These are phyloP conservation scores for Neoseiulus cucumeris DNA, from an alignment of 1,140 invertebrate species.

Conservation along the genomic window DNA sequence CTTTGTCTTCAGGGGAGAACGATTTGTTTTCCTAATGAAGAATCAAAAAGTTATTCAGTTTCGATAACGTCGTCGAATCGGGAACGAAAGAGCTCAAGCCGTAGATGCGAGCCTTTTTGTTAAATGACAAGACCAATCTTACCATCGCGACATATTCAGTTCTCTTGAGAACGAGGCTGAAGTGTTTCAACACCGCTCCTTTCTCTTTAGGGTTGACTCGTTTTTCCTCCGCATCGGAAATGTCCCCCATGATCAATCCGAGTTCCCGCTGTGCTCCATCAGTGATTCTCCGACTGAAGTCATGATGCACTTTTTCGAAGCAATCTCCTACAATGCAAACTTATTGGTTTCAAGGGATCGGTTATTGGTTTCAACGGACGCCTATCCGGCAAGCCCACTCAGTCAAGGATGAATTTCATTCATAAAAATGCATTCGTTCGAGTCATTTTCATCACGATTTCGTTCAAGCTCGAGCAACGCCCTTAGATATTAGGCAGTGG, in stretches of 20 bases:
- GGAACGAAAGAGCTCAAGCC: too few relatives aligned
- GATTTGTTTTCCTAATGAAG: not conserved
- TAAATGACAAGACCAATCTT: not conserved
- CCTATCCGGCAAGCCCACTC: too few relatives aligned
- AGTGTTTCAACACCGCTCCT: not conserved
- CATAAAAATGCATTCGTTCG: too few relatives aligned
- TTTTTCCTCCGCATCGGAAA: not conserved
- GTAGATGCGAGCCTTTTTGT: too few relatives aligned
- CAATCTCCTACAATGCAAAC: not conserved
- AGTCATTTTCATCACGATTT: too few relatives aligned
- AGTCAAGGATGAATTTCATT: too few relatives aligned
- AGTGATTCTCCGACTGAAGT: not conserved
- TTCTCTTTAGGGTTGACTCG: not conserved
- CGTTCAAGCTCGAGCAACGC: too few relatives aligned
- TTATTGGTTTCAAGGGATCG: not conserved
- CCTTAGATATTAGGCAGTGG: too few relatives aligned
- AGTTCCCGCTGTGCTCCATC: not conserved
- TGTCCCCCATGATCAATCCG: slow-evolving; percentile 2
- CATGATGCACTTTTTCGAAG: not conserved
- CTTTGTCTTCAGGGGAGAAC: not conserved
- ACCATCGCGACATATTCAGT: not conserved
- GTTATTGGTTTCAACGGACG: too few relatives aligned
- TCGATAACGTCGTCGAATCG: too few relatives aligned
- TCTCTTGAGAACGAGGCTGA: not conserved
- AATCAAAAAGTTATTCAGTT: not conserved